Evolutionary conservation across 1,140 invertebrate species (phyloP).

Genomic region (Polypedilum pembai): DNA sequence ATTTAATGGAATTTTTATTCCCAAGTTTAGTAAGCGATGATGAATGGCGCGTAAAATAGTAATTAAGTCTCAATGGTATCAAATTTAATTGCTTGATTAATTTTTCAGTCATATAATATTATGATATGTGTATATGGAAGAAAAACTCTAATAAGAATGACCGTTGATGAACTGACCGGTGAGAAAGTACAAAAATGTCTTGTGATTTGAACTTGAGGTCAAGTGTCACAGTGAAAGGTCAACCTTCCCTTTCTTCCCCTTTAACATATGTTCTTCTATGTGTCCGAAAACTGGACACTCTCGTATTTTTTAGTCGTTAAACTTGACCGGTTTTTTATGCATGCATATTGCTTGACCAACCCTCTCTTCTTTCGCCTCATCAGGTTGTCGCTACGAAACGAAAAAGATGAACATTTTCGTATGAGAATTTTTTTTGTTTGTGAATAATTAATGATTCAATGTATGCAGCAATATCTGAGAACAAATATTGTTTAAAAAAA

Average conservation of each 20-base stretch:
- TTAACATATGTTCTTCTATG: background rate
- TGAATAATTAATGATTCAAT: conserved; percentile 8
- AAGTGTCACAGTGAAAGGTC: conserved; percentile 24
- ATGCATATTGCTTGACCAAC: conserved; percentile 1
- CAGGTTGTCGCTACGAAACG: background rate
- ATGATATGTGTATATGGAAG: too few relatives aligned
- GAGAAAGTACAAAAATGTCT: conserved; percentile 18
- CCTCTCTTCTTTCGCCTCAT: background rate
- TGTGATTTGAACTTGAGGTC: conserved; percentile 27
- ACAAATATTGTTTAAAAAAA: background rate
- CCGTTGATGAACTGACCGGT: conserved; percentile 7
- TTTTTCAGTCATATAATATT: background rate
- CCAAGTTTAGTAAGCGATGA: background rate
- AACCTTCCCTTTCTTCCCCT: background rate
- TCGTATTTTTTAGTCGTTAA: conserved; percentile 22
- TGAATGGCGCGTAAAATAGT: background rate
- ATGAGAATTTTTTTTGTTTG: background rate
- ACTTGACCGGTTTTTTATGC: background rate
- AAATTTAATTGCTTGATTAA: conserved; percentile 24
- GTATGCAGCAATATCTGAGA: background rate
- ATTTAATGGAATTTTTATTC: conserved; percentile 26
- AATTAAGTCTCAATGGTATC: background rate
- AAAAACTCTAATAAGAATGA: background rate
- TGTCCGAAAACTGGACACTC: background rate
- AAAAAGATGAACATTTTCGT: background rate